phyloP scores from a whole-genome alignment of 2,797 vertebrate genomes.

The Anabas testudineus region DNA sequence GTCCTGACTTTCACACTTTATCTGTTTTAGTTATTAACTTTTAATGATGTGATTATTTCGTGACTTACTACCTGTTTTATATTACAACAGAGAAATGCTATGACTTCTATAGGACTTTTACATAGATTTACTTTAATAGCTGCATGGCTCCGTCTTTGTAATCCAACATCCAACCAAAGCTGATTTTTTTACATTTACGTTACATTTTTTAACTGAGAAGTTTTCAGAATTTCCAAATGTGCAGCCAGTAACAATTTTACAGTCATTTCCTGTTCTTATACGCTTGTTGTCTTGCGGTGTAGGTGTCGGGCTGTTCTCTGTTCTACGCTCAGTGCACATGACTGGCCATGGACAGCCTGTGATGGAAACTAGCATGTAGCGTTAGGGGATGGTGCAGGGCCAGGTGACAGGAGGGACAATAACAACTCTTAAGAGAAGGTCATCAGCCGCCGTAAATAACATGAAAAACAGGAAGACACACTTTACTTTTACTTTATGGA shows the following conservation, averaged over 20 bases:
- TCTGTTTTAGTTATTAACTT: too few species aligned
- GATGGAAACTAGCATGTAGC: slow-evolving; percentile 75
- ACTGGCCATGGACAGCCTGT: slow-evolving; percentile 79
- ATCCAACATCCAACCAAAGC: neutral
- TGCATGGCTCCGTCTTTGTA: neutral
- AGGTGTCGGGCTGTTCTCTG: slow-evolving; percentile 61
- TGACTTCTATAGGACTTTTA: too few species aligned
- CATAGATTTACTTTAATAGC: neutral
- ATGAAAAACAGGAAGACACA: slow-evolving; percentile 62
- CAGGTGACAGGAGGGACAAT: slow-evolving; percentile 59
- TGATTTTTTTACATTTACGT: neutral
- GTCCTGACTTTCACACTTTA: too few species aligned
- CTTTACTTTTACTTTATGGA: slow-evolving; percentile 9
- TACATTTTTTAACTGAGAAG: neutral
- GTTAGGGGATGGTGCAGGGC: slow-evolving; percentile 20
- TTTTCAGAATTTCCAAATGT: slow-evolving; percentile 5
- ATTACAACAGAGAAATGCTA: too few species aligned
- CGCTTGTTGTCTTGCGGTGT: slow-evolving; percentile 29
- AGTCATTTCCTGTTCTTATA: slow-evolving; percentile 35
- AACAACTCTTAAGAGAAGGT: slow-evolving; percentile 47
- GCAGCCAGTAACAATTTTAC: neutral
- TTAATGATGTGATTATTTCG: too few species aligned
- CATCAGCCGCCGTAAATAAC: slow-evolving; percentile 45
- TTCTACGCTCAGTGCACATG: slow-evolving; percentile 80
- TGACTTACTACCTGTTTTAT: too few species aligned